Evolutionary conservation across 2,113 vertebrate genomes (phyloP).

Genomic region (Prietella phreatophila): DNA sequence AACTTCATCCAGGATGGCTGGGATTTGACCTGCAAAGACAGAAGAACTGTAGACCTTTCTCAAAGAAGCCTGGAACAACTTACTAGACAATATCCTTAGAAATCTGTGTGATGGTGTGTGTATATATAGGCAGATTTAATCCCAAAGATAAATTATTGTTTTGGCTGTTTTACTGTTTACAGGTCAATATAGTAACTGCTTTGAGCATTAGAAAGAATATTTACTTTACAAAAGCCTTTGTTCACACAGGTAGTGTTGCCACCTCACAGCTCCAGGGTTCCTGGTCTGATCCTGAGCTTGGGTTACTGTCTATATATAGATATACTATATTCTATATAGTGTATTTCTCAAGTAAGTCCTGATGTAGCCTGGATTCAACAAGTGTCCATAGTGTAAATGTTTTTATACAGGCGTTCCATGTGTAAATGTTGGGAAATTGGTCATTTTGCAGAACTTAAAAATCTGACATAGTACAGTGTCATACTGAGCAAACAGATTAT

Average conservation of each 20-base stretch:
- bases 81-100: not conserved
- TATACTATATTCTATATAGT: not conserved
- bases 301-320: not conserved
- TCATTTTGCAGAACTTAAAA: not conserved
- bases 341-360: not conserved
- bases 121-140: not conserved
- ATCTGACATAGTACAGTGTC: not conserved
- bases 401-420: not conserved
- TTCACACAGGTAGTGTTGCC: not conserved
- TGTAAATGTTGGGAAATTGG: not conserved
- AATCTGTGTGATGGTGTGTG: not conserved
- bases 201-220: not conserved
- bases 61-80: not conserved
- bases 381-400: too few relatives aligned
- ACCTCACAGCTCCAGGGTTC: not conserved
- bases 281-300: not conserved
- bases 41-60: not conserved
- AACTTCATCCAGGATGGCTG: not conserved
- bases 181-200: not conserved
- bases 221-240: not conserved
- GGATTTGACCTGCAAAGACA: not conserved
- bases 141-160: not conserved
- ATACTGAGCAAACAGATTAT: not conserved
- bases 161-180: not conserved
- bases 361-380: too few relatives aligned